Percentiles rank a stretch among this genome's conserved stretches.
Evolutionary conservation across 2,797 vertebrate genomes (phyloP).

Genomic region (Argyrosomus regius): DNA sequence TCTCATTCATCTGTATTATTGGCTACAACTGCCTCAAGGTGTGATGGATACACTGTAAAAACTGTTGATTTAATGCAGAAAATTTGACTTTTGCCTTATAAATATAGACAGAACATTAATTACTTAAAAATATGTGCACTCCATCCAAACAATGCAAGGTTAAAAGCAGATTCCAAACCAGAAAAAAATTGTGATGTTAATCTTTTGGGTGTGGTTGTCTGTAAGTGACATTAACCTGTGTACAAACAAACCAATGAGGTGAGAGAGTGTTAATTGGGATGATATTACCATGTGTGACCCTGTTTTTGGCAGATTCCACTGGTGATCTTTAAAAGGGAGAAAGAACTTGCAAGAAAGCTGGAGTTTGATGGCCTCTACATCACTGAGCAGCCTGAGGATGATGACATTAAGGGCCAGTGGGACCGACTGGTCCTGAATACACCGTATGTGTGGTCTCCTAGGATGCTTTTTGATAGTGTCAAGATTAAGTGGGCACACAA

Average conservation of each 20-base stretch:
- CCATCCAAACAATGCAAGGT: too few species aligned
- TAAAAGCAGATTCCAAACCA: too few species aligned
- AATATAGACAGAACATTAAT: background rate
- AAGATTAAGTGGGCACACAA: background rate
- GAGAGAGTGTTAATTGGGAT: too few species aligned
- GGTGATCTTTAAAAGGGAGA: conserved; percentile 96
- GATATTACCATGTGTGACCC: background rate
- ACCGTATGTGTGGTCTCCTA: conserved; percentile 82
- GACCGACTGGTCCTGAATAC: conserved; percentile 95
- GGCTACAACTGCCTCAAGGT: conserved; percentile 98
- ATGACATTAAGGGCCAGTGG: conserved; percentile 97
- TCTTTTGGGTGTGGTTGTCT: too few species aligned
- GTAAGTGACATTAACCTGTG: too few species aligned
- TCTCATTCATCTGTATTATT: conserved; percentile 96
- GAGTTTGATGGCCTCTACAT: conserved; percentile 96
- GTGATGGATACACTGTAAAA: background rate
- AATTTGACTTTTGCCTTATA: background rate
- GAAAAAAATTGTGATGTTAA: too few species aligned
- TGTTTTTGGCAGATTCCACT: conserved; percentile 87
- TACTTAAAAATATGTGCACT: background rate
- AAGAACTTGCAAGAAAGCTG: conserved; percentile 94
- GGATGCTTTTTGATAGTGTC: background rate
- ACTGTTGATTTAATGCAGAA: background rate
- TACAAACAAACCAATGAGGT: too few species aligned
- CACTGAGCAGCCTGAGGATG: conserved; percentile 95